Evolutionary conservation across 1,140 invertebrate genomes (phyloP), one percentile per base, ranked within the genome.

Genomic region (Drosophila navojoa): DNA sequence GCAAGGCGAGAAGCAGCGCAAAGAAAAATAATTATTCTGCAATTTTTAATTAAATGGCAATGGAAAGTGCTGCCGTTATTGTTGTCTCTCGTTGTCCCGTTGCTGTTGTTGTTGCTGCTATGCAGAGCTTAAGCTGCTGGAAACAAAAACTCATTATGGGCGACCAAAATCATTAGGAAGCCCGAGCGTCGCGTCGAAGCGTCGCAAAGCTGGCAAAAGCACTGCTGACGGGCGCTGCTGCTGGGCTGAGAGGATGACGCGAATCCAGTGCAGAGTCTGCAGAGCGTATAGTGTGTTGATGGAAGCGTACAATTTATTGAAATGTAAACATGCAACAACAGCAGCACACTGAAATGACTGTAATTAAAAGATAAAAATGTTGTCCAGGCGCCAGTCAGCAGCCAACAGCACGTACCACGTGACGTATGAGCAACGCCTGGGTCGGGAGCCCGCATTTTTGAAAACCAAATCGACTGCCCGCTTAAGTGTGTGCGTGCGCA

Each of bases 31-130:
- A 87, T 87, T 87, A 87, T 87, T 89, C 84, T 89, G 84, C 84
- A 87, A 89, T 87, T 87, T 87, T 87, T 87, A 87, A 87, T 87
- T 87, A 87, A 87, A 87, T 89, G 84, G 82, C 80, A 89, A 84
- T 87, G 80, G 84, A 79, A 84, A 87, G 87, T 79, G 77, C 76
- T 82, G 73, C 55, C 87, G 75, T 63, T 68, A 25, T 42, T 50
- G 63, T 57, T 66, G 50, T 13, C 49, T 79, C 55, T 45, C 42
- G 27, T 50, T 40, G 42, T 58, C 63, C 49, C 47, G 53, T n/a
- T 68, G n/a, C 57, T 60, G 64, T 59, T 68, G n/a, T 47, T 68
- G 64, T 59, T 38, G 59, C 62, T 13, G 60, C 67, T 71, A 60
- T 77, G 70, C 66, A 50, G 60, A 87, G 69, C 82, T 87, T 87